A percentile compares a stretch with the other conserved stretches of the same genome.
phyloP scores from a whole-genome alignment of 2,113 vertebrate genomes.

The Takifugu flavidus region DNA sequence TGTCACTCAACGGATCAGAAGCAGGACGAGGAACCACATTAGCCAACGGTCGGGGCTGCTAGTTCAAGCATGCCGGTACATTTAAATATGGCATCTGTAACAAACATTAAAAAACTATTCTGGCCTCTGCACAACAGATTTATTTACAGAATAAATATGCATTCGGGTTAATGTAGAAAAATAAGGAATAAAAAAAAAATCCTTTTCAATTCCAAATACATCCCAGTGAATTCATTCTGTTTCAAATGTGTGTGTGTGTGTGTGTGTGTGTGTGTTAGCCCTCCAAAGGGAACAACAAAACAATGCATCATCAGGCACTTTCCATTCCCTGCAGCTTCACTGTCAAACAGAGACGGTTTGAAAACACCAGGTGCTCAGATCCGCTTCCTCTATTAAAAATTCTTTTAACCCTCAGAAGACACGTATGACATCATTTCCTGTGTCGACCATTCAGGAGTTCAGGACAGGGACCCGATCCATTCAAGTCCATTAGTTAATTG shows the following conservation, averaged over 20 bases:
- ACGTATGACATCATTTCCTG: slow-evolving; percentile 22
- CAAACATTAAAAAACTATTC: slow-evolving; percentile 58
- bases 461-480: no score
- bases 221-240: background rate
- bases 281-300: slow-evolving; percentile 25
- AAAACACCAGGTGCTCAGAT: slow-evolving; percentile 26
- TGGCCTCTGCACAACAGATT: slow-evolving; percentile 30
- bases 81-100: slow-evolving; percentile 38
- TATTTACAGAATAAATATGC: slow-evolving; percentile 64
- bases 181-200: slow-evolving; percentile 43
- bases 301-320: slow-evolving; percentile 53
- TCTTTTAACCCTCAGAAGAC: slow-evolving; percentile 15
- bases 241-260: slow-evolving; percentile 3
- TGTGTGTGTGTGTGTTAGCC: slow-evolving; percentile 7
- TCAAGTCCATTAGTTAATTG: no score
- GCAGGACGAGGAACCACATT: slow-evolving; percentile 51
- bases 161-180: slow-evolving; percentile 72
- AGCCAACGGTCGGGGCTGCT: slow-evolving; percentile 24
- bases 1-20: slow-evolving; percentile 42
- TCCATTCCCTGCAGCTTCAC: slow-evolving; percentile 47
- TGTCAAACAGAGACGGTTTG: slow-evolving; percentile 22
- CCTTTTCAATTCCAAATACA: slow-evolving; percentile 13
- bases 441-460: slow-evolving; percentile 6
- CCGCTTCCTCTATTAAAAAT: background rate
- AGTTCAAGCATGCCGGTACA: slow-evolving; percentile 6